These are phyloP conservation scores for Suillia variegata DNA, from an alignment of 2,888 invertebrate genomes.

Conservation along the genomic window DNA sequence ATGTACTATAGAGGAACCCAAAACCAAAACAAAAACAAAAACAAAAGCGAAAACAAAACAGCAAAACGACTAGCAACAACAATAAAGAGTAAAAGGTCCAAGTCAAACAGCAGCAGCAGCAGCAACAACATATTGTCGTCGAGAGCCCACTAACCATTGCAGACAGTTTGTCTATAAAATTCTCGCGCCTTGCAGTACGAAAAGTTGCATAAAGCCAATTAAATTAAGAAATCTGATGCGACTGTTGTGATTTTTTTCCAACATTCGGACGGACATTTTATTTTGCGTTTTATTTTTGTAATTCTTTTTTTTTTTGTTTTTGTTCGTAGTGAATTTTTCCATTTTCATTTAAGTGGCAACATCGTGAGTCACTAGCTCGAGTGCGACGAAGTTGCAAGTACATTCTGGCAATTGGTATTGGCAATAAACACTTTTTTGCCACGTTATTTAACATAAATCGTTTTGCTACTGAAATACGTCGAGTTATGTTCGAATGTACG, in stretches of 20 bases:
- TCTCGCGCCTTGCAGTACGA: neutral
- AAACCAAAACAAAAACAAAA: constrained; percentile 4
- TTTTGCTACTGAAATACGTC: constrained; percentile 53
- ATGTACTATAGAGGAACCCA: too few relatives aligned
- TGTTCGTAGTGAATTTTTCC: neutral
- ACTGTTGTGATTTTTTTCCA: constrained; percentile 35
- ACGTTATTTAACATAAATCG: constrained; percentile 53
- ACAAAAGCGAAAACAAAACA: too few relatives aligned
- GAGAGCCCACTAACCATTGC: neutral
- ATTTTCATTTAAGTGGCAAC: constrained; percentile 6
- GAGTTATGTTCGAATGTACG: neutral
- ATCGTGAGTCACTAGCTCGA: constrained; percentile 37
- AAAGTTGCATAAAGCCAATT: constrained; percentile 50
- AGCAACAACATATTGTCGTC: neutral
- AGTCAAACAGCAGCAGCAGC: neutral
- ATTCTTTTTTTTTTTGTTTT: constrained; percentile 6
- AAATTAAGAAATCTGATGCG: constrained; percentile 53
- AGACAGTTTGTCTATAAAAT: constrained; percentile 50
- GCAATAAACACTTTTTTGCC: constrained; percentile 35
- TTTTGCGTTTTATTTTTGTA: neutral
- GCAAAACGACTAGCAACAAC: neutral
- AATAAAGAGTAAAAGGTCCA: neutral
- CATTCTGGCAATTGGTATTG: constrained; percentile 46
- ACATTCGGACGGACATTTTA: constrained; percentile 7
- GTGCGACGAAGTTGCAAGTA: neutral